A percentile compares a stretch with the other conserved stretches of the same genome.
Conservation (phyloP, 2,888 invertebrate genomes). For the Exocentrus adspersus region DNA sequence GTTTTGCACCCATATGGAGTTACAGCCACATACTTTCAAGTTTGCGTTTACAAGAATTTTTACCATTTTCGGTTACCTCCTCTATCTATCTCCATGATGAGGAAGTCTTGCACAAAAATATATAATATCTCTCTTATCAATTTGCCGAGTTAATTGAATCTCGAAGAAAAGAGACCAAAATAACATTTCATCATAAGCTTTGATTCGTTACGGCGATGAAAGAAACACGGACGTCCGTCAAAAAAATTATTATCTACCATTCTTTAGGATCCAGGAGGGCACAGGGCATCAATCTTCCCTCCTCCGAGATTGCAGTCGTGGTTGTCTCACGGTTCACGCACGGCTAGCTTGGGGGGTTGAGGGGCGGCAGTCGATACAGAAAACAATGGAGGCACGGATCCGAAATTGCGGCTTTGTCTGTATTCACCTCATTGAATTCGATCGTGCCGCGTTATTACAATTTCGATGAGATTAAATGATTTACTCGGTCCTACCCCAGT, state of each 20-base stretch:
- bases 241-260: not conserved
- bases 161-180: not conserved
- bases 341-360: conserved; percentile 10
- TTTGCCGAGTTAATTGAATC: not conserved
- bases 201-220: not conserved
- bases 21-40: too few species aligned
- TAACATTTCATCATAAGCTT: not conserved
- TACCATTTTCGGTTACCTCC: not conserved
- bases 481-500: conserved; percentile 30
- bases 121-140: not conserved
- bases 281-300: conserved; percentile 19
- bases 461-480: conserved; percentile 37
- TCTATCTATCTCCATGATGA: not conserved
- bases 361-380: conserved; percentile 22
- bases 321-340: conserved; percentile 32
- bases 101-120: too few species aligned
- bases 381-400: conserved; percentile 37
- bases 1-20: not conserved
- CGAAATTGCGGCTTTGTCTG: conserved; percentile 43
- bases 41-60: not conserved
- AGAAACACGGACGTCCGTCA: not conserved
- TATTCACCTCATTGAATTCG: conserved; percentile 44
- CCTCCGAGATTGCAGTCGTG: conserved; percentile 26
- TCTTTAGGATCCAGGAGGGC: not conserved
- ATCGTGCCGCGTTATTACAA: conserved; percentile 34